Evolutionary conservation across 1,140 invertebrate species (phyloP).

Genomic region (Dolichoris vasculosae): DNA sequence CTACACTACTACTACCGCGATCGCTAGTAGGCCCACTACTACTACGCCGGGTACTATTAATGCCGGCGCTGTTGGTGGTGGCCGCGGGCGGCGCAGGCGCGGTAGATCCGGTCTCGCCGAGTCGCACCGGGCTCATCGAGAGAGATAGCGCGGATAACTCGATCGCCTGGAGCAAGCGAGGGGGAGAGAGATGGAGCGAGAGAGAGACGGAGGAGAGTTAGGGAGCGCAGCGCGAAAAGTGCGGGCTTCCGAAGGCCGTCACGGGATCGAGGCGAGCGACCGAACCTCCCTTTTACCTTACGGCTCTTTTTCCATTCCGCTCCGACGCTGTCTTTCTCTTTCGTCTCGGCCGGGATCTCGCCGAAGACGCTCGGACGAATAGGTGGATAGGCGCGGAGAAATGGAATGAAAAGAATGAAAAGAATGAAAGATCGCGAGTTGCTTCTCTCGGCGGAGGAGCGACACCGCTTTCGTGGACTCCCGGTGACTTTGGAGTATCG

Average conservation of each 20-base stretch:
- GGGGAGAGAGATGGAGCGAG: background rate
- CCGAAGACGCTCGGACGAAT: background rate
- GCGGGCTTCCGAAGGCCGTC: slow-evolving; percentile 46
- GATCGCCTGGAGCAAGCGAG: background rate
- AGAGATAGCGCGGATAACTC: slow-evolving; percentile 29
- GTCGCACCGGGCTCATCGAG: background rate
- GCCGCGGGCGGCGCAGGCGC: slow-evolving; percentile 52
- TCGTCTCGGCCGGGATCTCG: background rate
- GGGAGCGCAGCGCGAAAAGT: slow-evolving; percentile 5
- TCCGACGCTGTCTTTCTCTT: background rate
- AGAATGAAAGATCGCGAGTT: background rate
- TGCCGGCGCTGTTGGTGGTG: slow-evolving; percentile 10
- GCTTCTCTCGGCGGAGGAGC: no score
- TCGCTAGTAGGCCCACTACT: background rate
- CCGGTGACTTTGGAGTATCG: background rate
- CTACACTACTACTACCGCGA: background rate
- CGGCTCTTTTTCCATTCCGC: slow-evolving; percentile 15
- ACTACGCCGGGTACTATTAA: background rate
- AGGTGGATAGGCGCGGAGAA: background rate
- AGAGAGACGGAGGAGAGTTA: background rate
- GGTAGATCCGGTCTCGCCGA: slow-evolving; percentile 14
- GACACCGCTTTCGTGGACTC: slow-evolving; percentile 21
- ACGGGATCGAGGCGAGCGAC: background rate
- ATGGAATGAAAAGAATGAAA: background rate
- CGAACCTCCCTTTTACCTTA: slow-evolving; percentile 20